A percentile compares a stretch with the other conserved stretches of the same genome.
Evolutionary conservation across 2,113 vertebrate species (phyloP).

Genomic region (Melospiza georgiana): DNA sequence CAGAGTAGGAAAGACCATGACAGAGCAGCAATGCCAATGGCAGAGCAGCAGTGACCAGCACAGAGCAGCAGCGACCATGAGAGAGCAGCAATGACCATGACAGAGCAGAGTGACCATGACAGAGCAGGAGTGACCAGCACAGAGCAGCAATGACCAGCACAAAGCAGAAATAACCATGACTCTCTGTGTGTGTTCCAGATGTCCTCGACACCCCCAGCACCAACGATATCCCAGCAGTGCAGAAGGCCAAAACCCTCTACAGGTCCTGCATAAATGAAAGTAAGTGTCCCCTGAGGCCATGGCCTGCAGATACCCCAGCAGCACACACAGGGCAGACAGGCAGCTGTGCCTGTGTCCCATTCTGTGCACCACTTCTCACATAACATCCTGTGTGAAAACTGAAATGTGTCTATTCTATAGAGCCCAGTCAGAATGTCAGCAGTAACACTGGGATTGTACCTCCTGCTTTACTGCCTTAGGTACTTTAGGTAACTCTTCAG

Average conservation of each 20-base stretch:
- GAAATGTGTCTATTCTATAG: not conserved
- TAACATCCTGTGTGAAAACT: not conserved
- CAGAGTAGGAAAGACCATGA: too few species aligned
- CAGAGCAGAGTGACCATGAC: not conserved
- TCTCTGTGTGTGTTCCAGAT: conserved; percentile 73
- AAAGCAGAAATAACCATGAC: too few species aligned
- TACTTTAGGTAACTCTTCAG: not conserved
- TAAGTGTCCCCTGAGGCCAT: conserved; percentile 68
- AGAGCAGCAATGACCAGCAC: too few species aligned
- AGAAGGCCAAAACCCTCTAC: conserved; percentile 92
- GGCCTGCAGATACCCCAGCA: not conserved
- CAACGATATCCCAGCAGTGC: conserved; percentile 78
- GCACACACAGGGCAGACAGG: not conserved
- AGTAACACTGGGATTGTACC: not conserved
- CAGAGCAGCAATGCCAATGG: too few species aligned
- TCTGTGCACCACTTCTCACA: not conserved
- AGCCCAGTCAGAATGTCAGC: not conserved
- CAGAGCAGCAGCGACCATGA: too few species aligned
- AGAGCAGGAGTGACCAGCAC: too few species aligned
- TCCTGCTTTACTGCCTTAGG: not conserved
- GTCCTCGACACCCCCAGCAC: conserved; percentile 80
- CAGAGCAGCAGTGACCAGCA: too few species aligned
- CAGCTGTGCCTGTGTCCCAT: not conserved
- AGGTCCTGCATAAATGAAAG: conserved; percentile 93
- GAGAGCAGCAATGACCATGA: too few species aligned